phyloP scores from a whole-genome alignment of 2,888 invertebrate genomes.

The Stegana nigrithorax region DNA sequence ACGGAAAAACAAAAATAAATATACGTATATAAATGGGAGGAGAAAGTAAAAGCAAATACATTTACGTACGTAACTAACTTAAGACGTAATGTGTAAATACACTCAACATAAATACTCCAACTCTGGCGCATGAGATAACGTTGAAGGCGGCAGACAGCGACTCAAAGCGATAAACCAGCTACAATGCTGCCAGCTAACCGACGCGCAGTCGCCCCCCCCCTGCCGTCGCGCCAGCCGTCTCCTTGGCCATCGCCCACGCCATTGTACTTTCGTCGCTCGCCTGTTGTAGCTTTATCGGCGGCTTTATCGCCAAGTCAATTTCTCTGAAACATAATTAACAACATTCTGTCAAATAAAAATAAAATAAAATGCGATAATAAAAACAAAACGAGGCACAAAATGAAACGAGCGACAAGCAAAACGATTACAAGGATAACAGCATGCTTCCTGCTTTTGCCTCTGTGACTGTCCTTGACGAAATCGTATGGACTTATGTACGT shows the following conservation, averaged over 20 bases:
- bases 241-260: background rate
- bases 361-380: slow-evolving; percentile 18
- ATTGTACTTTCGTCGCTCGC: background rate
- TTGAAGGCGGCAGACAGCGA: no score
- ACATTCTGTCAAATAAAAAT: slow-evolving; percentile 18
- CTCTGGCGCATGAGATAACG: no score
- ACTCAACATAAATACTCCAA: slow-evolving; percentile 11
- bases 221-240: no score
- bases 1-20: background rate
- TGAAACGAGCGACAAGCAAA: background rate
- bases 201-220: no score
- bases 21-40: no score
- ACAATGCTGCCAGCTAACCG: no score
- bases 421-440: background rate
- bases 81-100: background rate
- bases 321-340: slow-evolving; percentile 22
- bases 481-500: no score
- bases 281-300: background rate
- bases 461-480: no score
- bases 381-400: slow-evolving; percentile 1
- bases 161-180: background rate
- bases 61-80: no score
- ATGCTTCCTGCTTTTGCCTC: no score
- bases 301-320: slow-evolving; percentile 22
- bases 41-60: no score